Base-by-base conservation (phyloP, 2,888 invertebrate genomes). In the Baccha elongata region DNA sequence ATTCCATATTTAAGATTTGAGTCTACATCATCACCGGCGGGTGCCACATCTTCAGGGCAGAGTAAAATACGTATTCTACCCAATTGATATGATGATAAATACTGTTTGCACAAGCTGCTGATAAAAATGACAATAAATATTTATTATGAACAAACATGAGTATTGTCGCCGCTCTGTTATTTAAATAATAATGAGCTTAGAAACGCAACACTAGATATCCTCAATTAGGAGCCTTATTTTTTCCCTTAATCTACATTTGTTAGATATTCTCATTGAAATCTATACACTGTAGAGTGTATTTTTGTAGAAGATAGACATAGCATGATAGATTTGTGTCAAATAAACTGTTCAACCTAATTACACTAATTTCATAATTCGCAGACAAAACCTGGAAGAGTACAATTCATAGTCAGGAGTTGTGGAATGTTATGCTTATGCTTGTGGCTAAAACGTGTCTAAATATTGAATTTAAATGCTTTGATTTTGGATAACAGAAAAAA, bases 161-260 rank as follows among this genome's bases (percentile, higher is more conserved):
- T 3, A n/a, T 35, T 35, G 35, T 35, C 44, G 2, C 3, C 23
- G 29, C 29, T 26, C 11, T 37, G 37, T 4, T 13, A 53, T 53
- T 21, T 55, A 73, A 73, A 73, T 73, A n/a, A n/a, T n/a, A 73
- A 58, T 73, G 48, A 58, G 65, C 46, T 50, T 29, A 32, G n/a
- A n/a, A 53, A 17, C 53, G 32, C 64, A 26, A 53, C 64, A n/a
- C n/a, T n/a, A 62, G 60, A 52, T 72, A 72, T 53, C 55, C 65
- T 48, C 65, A 40, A 65, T 58, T 53, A 35, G 48, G 11, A 7
- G 35, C 15, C 13, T 48, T 46, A n/a, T 46, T 46, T 64, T 64
- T 46, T 23, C 5, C 2, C 4, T n/a, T n/a, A n/a, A n/a, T n/a
- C n/a, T 2, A 40, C 6, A 3, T 40, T 40, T 13, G 35, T 3